Conservation (phyloP, 1,140 invertebrate genomes). For the Drosophila arizonae region DNA sequence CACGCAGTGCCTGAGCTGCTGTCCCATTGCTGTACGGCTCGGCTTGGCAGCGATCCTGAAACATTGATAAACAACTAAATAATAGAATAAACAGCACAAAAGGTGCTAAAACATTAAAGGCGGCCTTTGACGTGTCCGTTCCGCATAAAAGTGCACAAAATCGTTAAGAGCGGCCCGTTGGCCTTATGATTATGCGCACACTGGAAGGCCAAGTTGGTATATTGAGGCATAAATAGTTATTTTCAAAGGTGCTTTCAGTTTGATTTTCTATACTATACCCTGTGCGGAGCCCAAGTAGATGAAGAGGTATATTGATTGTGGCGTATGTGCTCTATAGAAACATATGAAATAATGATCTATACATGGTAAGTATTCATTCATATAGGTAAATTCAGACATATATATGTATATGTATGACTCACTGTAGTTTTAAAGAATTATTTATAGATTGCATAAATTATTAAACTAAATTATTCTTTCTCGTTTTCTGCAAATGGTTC, state of each 20-base stretch:
- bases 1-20: slow-evolving; percentile 7
- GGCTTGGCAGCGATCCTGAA: slow-evolving; percentile 17
- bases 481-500: no score
- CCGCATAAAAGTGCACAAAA: slow-evolving; percentile 15
- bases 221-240: slow-evolving; percentile 56
- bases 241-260: slow-evolving; percentile 11
- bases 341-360: no score
- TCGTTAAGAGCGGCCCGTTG: not conserved
- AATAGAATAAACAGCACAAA: slow-evolving; percentile 70
- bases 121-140: slow-evolving; percentile 30
- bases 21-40: slow-evolving; percentile 23
- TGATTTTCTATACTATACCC: not conserved
- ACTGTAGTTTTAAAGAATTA: no score
- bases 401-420: no score
- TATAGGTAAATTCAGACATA: no score
- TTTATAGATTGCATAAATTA: no score
- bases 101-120: slow-evolving; percentile 63
- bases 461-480: no score
- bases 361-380: no score
- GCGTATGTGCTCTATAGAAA: no score
- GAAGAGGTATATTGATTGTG: not conserved
- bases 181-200: slow-evolving; percentile 29
- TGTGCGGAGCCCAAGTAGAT: not conserved
- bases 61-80: slow-evolving; percentile 78
- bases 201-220: slow-evolving; percentile 50